Conservation (phyloP, 2,888 invertebrate genomes). For the Strigamia transsilvanica region DNA sequence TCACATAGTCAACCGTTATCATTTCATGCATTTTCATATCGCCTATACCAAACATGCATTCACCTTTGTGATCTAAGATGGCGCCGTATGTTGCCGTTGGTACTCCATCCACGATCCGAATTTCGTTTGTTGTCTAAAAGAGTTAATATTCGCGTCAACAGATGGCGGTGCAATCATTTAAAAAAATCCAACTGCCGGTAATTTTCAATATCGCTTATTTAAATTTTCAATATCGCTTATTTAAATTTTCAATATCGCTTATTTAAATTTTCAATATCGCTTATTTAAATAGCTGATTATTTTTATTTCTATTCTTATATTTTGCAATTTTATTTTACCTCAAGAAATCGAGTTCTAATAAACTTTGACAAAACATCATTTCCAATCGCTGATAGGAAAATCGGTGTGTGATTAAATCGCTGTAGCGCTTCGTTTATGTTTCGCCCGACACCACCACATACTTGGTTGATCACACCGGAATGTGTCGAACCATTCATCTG, state of each 20-base stretch:
- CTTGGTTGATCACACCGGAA: conserved; percentile 71
- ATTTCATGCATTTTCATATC: conserved; percentile 81
- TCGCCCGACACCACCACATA: conserved; percentile 89
- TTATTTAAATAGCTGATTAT: too few relatives aligned
- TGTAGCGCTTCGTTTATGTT: conserved; percentile 89
- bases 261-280: too few relatives aligned
- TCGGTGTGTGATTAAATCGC: conserved; percentile 73
- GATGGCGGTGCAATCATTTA: not conserved
- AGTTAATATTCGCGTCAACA: conserved; percentile 4
- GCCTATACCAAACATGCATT: conserved; percentile 81
- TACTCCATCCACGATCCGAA: conserved; percentile 62
- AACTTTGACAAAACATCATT: conserved; percentile 69
- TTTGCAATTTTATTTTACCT: not conserved
- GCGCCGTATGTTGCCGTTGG: conserved; percentile 80
- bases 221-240: too few relatives aligned
- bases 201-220: conserved; percentile 58
- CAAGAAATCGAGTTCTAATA: not conserved
- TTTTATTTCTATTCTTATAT: not conserved
- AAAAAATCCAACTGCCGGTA: not conserved
- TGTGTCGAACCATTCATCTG: conserved; percentile 84
- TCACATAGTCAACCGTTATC: conserved; percentile 74
- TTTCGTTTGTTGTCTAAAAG: conserved; percentile 60
- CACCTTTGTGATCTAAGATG: conserved; percentile 77
- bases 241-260: conserved; percentile 60
- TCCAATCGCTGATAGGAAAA: conserved; percentile 81